Evolutionary conservation across 2,113 vertebrate genomes (phyloP).

Genomic region (Arenaria interpres): DNA sequence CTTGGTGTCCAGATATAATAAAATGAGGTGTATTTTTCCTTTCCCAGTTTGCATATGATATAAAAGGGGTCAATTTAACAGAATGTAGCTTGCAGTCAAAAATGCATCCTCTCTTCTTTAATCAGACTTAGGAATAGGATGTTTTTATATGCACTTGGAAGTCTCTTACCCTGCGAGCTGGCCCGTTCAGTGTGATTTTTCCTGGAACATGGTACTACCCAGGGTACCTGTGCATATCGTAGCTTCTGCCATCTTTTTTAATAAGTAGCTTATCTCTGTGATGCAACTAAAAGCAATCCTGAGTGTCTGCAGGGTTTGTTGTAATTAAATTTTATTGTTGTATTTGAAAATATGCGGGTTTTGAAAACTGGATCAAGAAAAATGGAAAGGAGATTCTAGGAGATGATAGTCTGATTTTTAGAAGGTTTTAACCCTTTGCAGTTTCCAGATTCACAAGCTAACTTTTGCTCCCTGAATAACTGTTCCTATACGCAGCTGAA

Average conservation of each 20-base stretch:
- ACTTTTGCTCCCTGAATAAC: background rate
- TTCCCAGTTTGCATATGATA: background rate
- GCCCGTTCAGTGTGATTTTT: background rate
- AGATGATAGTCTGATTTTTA: background rate
- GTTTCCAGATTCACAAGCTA: background rate
- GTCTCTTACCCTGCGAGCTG: background rate
- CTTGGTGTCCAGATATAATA: background rate
- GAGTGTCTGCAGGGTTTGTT: constrained; percentile 40
- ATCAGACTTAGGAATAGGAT: background rate
- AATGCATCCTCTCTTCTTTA: background rate
- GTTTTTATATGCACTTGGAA: background rate
- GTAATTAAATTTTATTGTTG: constrained; percentile 64
- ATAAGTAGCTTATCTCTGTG: constrained; percentile 56
- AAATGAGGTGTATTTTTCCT: background rate
- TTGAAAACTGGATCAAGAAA: constrained; percentile 21
- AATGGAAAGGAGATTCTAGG: constrained; percentile 7
- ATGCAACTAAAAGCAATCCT: constrained; percentile 49
- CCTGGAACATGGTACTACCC: background rate
- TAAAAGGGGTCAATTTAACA: background rate
- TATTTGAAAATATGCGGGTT: constrained; percentile 43
- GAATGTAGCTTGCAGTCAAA: background rate
- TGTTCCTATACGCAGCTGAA: background rate
- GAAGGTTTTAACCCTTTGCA: constrained; percentile 22
- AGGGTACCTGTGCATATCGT: constrained; percentile 31
- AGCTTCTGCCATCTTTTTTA: constrained; percentile 32